Evolutionary conservation across 2,888 invertebrate genomes (phyloP).

Genomic region (Phyto melanocephala): DNA sequence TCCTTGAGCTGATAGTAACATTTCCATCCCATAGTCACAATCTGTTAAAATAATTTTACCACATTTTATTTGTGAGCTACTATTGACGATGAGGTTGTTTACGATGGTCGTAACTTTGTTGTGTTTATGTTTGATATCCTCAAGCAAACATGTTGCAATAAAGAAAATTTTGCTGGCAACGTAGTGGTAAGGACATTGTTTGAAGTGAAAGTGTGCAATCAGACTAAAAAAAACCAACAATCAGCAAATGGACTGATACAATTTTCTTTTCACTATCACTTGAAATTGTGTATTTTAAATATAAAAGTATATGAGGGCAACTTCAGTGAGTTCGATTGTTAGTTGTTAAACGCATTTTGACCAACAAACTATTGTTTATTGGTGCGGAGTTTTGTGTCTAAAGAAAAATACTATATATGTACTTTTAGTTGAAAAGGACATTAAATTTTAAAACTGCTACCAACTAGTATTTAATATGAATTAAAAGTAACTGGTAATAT

Average conservation of each 20-base stretch:
- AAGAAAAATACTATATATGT: conserved; percentile 14
- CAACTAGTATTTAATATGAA: background rate
- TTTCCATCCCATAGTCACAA: conserved; percentile 1
- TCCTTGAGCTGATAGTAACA: too few relatives aligned
- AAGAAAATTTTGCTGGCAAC: conserved; percentile 22
- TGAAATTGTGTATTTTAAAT: conserved; percentile 13
- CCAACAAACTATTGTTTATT: conserved; percentile 33
- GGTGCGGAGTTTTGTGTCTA: conserved; percentile 37
- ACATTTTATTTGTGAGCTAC: background rate
- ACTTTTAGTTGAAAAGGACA: background rate
- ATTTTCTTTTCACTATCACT: conserved; percentile 37
- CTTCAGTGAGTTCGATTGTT: conserved; percentile 51
- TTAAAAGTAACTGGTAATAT: background rate
- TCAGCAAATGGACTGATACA: conserved; percentile 1
- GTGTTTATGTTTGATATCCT: conserved; percentile 55
- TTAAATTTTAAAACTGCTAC: background rate
- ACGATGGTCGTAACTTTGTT: conserved; percentile 9
- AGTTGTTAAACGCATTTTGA: conserved; percentile 59
- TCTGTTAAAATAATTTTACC: background rate
- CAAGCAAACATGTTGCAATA: conserved; percentile 16
- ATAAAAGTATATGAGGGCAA: conserved; percentile 54
- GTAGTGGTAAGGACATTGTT: conserved; percentile 31
- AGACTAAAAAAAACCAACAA: conserved; percentile 3
- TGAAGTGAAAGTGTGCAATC: conserved; percentile 16
- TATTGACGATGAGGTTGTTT: background rate